Conservation (phyloP, 2,797 vertebrate genomes). For the Rhadinocentrus ornatus region DNA sequence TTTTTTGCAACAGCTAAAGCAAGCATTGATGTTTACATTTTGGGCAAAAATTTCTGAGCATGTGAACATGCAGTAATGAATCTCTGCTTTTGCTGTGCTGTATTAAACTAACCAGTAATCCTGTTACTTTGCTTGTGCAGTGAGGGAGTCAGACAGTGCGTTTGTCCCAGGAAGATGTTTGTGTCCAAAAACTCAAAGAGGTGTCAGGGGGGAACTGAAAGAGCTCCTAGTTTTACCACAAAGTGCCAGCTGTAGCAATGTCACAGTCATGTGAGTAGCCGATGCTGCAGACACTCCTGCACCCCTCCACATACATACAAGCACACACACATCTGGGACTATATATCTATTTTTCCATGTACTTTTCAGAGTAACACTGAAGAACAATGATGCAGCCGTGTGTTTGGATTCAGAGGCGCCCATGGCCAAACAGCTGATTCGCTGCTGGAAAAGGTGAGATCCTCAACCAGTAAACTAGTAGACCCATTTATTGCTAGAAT, state of each 20-base stretch:
- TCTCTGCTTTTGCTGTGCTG: slow-evolving; percentile 11
- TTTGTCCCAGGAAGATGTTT: slow-evolving; percentile 80
- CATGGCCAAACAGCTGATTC: slow-evolving; percentile 70
- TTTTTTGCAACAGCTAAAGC: background rate
- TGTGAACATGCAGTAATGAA: background rate
- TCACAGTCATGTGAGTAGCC: slow-evolving; percentile 82
- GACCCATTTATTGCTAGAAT: background rate
- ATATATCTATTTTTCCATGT: slow-evolving; percentile 28
- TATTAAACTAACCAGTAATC: slow-evolving; percentile 48
- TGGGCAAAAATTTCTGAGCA: background rate
- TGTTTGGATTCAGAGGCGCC: slow-evolving; percentile 73
- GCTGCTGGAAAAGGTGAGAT: slow-evolving; percentile 82
- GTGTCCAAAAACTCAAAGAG: slow-evolving; percentile 51
- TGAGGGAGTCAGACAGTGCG: slow-evolving; percentile 46
- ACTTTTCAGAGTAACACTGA: slow-evolving; percentile 75
- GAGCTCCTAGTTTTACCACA: slow-evolving; percentile 61
- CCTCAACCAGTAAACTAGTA: background rate
- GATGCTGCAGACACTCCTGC: background rate
- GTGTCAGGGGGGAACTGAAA: slow-evolving; percentile 57
- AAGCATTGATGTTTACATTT: slow-evolving; percentile 1
- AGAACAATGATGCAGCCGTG: slow-evolving; percentile 27
- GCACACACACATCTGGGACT: slow-evolving; percentile 5
- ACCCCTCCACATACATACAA: background rate
- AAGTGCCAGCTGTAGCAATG: slow-evolving; percentile 64
- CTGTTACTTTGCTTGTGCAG: slow-evolving; percentile 64